These are phyloP conservation scores for Knipowitschia caucasica DNA, from an alignment of 2,797 vertebrate species.

Conservation along the genomic window DNA sequence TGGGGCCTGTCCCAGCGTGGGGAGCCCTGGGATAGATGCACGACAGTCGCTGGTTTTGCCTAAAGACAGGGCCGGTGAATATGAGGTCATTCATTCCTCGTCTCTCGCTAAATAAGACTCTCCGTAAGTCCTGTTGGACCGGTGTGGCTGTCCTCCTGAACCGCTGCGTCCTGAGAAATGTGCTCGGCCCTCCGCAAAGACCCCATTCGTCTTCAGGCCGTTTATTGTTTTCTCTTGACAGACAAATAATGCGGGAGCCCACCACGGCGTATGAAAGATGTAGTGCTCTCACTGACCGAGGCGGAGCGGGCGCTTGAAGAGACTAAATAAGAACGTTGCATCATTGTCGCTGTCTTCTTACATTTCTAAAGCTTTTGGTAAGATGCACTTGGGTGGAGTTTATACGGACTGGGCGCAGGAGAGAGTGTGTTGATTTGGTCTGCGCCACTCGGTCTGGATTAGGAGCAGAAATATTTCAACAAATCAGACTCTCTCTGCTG, in stretches of 20 bases:
- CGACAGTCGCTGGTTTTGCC: not conserved
- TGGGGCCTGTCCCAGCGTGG: not conserved
- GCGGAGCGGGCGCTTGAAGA: slow-evolving; percentile 1
- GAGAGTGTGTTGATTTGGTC: too few relatives aligned
- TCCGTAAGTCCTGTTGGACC: slow-evolving; percentile 26
- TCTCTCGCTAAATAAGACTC: slow-evolving; percentile 28
- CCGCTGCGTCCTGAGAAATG: slow-evolving; percentile 41
- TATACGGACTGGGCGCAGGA: not conserved
- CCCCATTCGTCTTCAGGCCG: slow-evolving; percentile 42
- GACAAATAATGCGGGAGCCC: slow-evolving; percentile 33
- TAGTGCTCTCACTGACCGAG: not conserved
- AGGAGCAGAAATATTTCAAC: not conserved
- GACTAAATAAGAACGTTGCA: not conserved
- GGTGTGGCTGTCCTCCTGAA: slow-evolving; percentile 24
- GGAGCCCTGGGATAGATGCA: slow-evolving; percentile 8
- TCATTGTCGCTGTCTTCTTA: not conserved
- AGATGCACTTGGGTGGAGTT: not conserved
- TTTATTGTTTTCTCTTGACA: slow-evolving; percentile 44
- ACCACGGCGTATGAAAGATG: slow-evolving; percentile 10
- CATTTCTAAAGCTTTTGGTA: not conserved
- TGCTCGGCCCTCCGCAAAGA: slow-evolving; percentile 10
- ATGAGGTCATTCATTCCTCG: slow-evolving; percentile 21
- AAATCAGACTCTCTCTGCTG: too few relatives aligned
- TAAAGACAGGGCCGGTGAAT: slow-evolving; percentile 20
- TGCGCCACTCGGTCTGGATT: not conserved